Evolutionary conservation across 2,113 vertebrate genomes (phyloP).

Genomic region (Dolichallabes microphthalmus): DNA sequence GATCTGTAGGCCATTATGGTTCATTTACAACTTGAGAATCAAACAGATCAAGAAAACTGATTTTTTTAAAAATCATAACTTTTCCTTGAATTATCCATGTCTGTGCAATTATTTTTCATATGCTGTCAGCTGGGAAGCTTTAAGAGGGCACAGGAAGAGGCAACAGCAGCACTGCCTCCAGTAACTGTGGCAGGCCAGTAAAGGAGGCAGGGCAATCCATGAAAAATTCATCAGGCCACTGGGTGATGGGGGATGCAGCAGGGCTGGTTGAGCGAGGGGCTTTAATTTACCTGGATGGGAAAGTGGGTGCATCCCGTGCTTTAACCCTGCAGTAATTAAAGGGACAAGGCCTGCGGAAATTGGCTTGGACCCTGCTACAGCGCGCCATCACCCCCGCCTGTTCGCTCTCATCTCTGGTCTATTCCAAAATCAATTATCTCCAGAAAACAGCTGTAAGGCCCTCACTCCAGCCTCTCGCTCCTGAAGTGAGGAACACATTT

Average conservation of each 20-base stretch:
- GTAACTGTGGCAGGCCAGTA: slow-evolving; percentile 11
- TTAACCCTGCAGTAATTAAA: slow-evolving; percentile 48
- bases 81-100: not conserved
- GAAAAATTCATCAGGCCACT: slow-evolving; percentile 51
- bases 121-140: not conserved
- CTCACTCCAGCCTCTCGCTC: slow-evolving; percentile 48
- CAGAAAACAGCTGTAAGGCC: slow-evolving; percentile 58
- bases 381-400: slow-evolving; percentile 40
- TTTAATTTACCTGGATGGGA: slow-evolving; percentile 47
- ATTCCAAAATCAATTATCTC: slow-evolving; percentile 62
- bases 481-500: slow-evolving; percentile 56
- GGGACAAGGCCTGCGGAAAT: slow-evolving; percentile 54
- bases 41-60: not conserved
- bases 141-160: slow-evolving; percentile 2
- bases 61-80: not conserved
- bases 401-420: slow-evolving; percentile 46
- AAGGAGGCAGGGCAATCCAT: slow-evolving; percentile 32
- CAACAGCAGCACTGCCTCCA: slow-evolving; percentile 28
- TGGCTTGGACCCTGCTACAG: slow-evolving; percentile 49
- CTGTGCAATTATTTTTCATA: not conserved
- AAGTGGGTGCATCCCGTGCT: slow-evolving; percentile 19
- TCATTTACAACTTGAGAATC: not conserved
- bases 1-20: not conserved
- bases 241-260: slow-evolving; percentile 29
- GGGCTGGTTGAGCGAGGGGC: slow-evolving; percentile 28